Conservation (phyloP, 2,888 invertebrate species). For the Philaethria dido region DNA sequence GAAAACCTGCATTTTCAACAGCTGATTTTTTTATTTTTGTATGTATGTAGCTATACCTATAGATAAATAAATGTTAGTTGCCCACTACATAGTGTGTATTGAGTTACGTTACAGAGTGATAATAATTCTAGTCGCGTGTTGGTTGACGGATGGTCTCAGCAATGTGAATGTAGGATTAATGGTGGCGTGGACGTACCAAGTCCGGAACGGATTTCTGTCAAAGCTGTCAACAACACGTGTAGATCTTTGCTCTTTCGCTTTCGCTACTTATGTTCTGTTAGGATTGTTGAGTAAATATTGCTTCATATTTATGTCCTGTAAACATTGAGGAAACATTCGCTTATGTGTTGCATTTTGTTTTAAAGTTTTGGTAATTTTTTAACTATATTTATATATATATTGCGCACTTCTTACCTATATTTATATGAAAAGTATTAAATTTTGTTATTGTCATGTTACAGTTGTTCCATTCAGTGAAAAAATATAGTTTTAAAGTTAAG, state of each 20-base stretch:
- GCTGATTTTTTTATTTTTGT: no score
- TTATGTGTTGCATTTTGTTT: neutral
- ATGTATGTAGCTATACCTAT: no score
- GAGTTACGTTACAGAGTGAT: slow-evolving; percentile 49
- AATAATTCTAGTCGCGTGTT: slow-evolving; percentile 56
- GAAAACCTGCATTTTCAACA: no score
- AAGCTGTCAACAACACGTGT: slow-evolving; percentile 58
- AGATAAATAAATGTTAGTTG: no score
- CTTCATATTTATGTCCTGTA: slow-evolving; percentile 2
- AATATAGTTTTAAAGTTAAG: no score
- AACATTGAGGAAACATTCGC: neutral
- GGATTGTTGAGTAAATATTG: slow-evolving; percentile 14
- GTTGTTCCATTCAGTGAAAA: no score
- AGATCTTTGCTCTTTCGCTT: slow-evolving; percentile 35
- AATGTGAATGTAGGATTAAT: slow-evolving; percentile 52
- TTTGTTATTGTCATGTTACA: no score
- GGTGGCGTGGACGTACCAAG: slow-evolving; percentile 45
- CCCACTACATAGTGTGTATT: slow-evolving; percentile 16
- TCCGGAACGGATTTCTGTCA: slow-evolving; percentile 62
- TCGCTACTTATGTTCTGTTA: slow-evolving; percentile 33
- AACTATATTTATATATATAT: no score
- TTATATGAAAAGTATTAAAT: no score
- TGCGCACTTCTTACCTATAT: no score
- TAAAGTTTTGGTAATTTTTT: no score
- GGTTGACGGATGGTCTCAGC: slow-evolving; percentile 56